These are phyloP conservation scores for Pristionchus japonicus DNA, from an alignment of 2,888 invertebrate genomes.

Conservation along the genomic window DNA sequence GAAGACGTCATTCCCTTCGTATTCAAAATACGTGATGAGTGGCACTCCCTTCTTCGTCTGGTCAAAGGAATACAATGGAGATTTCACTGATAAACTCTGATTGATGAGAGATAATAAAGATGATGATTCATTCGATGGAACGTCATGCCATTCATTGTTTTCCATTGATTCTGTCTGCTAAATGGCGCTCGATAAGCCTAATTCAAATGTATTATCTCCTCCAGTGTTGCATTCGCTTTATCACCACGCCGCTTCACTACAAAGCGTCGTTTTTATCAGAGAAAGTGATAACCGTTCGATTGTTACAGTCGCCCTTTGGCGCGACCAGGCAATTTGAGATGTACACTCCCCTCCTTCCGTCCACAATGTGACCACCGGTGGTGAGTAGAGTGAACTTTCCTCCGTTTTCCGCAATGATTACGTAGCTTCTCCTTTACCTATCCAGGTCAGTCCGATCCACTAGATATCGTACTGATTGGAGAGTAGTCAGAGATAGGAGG, in stretches of 20 bases:
- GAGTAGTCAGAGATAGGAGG: neutral
- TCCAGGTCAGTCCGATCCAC: neutral
- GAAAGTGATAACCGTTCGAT: neutral
- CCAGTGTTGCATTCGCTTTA: neutral
- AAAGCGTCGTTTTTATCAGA: neutral
- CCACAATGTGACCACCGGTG: neutral
- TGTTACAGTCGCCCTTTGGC: neutral
- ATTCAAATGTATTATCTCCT: neutral
- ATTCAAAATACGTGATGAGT: neutral
- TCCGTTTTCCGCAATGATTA: neutral
- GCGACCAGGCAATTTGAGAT: neutral
- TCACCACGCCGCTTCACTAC: neutral
- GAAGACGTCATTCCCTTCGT: neutral
- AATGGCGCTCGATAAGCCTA: too few relatives aligned
- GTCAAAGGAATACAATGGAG: neutral
- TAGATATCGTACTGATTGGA: neutral
- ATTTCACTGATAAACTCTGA: neutral
- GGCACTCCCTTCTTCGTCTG: neutral
- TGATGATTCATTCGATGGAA: neutral
- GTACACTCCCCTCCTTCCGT: neutral
- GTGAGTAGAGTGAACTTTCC: slow-evolving; percentile 25
- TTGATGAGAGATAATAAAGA: slow-evolving; percentile 2
- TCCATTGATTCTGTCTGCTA: too few relatives aligned
- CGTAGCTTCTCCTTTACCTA: slow-evolving; percentile 2
- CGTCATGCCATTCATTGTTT: neutral